Evolutionary conservation across 1,140 invertebrate species (phyloP).

Genomic region (Batillaria attramentaria): DNA sequence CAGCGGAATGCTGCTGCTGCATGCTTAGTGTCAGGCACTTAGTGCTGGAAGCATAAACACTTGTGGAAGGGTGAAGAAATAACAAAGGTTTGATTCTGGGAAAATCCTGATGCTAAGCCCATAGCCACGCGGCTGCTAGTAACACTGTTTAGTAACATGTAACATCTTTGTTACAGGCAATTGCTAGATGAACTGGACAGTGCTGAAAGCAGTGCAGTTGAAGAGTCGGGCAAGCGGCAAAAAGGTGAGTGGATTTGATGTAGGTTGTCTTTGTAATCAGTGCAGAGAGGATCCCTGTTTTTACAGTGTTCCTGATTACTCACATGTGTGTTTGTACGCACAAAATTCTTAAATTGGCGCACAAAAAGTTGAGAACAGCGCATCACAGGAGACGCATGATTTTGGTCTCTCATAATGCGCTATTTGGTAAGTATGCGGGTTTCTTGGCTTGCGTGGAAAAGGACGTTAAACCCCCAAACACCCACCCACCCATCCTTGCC

Average conservation of each 20-base stretch:
- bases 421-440: not conserved
- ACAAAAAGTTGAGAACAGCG: not conserved
- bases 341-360: not conserved
- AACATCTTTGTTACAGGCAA: constrained; percentile 49
- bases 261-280: not conserved
- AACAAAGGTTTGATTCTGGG: too few species aligned
- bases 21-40: too few species aligned
- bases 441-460: too few species aligned
- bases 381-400: not conserved
- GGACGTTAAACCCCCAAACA: too few species aligned
- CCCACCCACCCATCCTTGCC: too few species aligned
- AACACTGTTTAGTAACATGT: too few species aligned
- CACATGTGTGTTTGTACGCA: not conserved
- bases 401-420: too few species aligned
- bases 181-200: constrained; percentile 62
- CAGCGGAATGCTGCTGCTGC: too few species aligned
- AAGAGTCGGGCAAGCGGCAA: constrained; percentile 47
- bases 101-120: too few species aligned
- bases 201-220: constrained; percentile 28
- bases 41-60: too few species aligned
- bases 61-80: too few species aligned
- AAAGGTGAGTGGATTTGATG: constrained; percentile 34
- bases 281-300: not conserved
- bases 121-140: too few species aligned
- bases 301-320: not conserved